Base-by-base conservation (phyloP, 2,797 vertebrate species). In the Poeciliopsis presidionis region DNA sequence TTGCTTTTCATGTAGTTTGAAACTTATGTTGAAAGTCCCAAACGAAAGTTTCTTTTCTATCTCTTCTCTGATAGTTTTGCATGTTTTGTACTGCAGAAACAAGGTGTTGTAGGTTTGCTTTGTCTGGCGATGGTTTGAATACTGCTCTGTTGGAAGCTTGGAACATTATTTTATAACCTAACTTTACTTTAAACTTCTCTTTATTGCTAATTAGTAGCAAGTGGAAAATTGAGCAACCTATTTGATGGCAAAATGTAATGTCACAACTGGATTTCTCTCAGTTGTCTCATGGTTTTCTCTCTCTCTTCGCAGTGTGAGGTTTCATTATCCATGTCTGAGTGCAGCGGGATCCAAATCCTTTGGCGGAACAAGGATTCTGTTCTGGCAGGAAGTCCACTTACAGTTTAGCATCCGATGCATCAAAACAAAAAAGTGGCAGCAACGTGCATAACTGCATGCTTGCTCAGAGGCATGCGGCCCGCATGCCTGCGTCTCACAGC, bases 361-460 rank as follows among this genome's bases (percentile, higher is more conserved):
- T 28, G 78, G 46, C 74, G 74, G 80, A 63, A 61, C 74, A 75
- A 72, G 77, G 73, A 53, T 86, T 81, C 82, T 47, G 76, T 90
- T 75, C 79, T 86, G 89, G 81, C 84, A 89, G 75, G 80, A 82
- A 74, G 65, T 69, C 13, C 74, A 67, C 85, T 87, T 88, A 86
- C 82, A 84, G 33, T 89, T 87, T 63, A 79, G 39, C 85, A 80
- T 85, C 79, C 84, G 76, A 79, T n/a, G 63, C 65, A 80, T 59
- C 78, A 71, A 78, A 84, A 78, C 25, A 20, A 39, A 59, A 65
- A 28, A 28, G 51, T 67, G 55, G 67, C 67, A 45, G n/a, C 83
- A 46, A 79, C 30, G 73, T 67, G 71, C 25, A 74, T 65, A 72
- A 80, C 67, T 63, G 53, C 69, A 71, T 57, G 72, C 73, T 73